Percentiles rank a stretch among this genome's conserved stretches.
Conservation (phyloP, 2,888 invertebrate genomes). For the Agonopterix subpropinquella region DNA sequence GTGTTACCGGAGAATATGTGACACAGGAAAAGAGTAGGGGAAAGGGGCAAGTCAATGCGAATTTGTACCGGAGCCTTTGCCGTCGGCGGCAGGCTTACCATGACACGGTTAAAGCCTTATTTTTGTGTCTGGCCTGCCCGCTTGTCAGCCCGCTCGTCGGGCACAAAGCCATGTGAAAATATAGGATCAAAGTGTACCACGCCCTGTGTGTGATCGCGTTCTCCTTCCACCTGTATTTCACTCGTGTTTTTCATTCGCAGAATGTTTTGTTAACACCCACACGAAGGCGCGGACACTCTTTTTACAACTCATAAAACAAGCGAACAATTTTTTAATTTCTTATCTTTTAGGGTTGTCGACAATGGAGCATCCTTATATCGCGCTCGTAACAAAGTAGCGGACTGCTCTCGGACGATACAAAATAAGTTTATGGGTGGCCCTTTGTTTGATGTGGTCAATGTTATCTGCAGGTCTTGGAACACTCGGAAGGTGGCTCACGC, state of each 20-base stretch:
- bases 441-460: constrained; percentile 62
- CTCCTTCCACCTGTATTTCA: constrained; percentile 17
- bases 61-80: constrained; percentile 71
- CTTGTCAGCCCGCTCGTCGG: constrained; percentile 67
- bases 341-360: constrained; percentile 17
- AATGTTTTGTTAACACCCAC: neutral
- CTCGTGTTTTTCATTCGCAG: constrained; percentile 9
- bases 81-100: constrained; percentile 72
- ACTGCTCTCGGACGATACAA: constrained; percentile 53
- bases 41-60: constrained; percentile 61
- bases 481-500: constrained; percentile 47
- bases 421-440: constrained; percentile 60
- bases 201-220: constrained; percentile 44
- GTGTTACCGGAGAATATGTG: constrained; percentile 15
- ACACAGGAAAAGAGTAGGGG: constrained; percentile 34
- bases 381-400: constrained; percentile 34
- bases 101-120: constrained; percentile 74
- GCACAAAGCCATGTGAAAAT: constrained; percentile 72
- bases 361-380: constrained; percentile 21
- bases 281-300: constrained; percentile 17
- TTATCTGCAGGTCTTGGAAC: constrained; percentile 48
- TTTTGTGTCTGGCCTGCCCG: constrained; percentile 71
- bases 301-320: constrained; percentile 18
- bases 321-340: constrained; percentile 21
- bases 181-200: constrained; percentile 70